Conservation (phyloP, 2,113 vertebrate species). For the Xiphias gladius region DNA sequence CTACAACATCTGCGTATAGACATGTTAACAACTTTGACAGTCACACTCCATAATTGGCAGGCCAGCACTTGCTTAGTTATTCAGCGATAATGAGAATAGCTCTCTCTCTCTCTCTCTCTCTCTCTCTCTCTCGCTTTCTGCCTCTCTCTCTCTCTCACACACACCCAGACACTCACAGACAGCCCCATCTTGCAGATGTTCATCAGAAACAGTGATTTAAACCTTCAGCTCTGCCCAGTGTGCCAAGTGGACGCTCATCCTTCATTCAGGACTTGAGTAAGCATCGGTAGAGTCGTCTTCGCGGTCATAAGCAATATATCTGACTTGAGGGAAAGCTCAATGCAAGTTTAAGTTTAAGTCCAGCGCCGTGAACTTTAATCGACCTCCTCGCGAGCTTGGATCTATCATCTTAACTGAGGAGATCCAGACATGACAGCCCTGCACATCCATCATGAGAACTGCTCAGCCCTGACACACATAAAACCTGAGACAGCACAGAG, state of each 20-base stretch:
- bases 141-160: background rate
- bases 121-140: background rate
- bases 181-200: slow-evolving; percentile 34
- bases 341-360: slow-evolving; percentile 30
- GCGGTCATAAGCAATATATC: slow-evolving; percentile 5
- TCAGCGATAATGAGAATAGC: slow-evolving; percentile 76
- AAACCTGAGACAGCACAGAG: slow-evolving; percentile 49
- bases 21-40: slow-evolving; percentile 74
- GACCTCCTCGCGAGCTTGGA: slow-evolving; percentile 57
- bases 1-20: slow-evolving; percentile 63
- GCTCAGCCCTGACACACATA: slow-evolving; percentile 50
- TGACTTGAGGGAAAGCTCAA: slow-evolving; percentile 38
- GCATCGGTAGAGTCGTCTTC: background rate
- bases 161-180: background rate
- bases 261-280: slow-evolving; percentile 9
- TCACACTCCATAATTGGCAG: slow-evolving; percentile 78
- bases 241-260: slow-evolving; percentile 7
- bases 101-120: slow-evolving; percentile 16
- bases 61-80: slow-evolving; percentile 66
- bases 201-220: slow-evolving; percentile 26
- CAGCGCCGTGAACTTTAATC: slow-evolving; percentile 61
- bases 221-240: slow-evolving; percentile 8
- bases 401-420: slow-evolving; percentile 73
- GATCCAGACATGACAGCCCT: slow-evolving; percentile 52
- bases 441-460: slow-evolving; percentile 62